Conservation (phyloP, 1,140 invertebrate genomes). For the Cherax quadricarinatus region DNA sequence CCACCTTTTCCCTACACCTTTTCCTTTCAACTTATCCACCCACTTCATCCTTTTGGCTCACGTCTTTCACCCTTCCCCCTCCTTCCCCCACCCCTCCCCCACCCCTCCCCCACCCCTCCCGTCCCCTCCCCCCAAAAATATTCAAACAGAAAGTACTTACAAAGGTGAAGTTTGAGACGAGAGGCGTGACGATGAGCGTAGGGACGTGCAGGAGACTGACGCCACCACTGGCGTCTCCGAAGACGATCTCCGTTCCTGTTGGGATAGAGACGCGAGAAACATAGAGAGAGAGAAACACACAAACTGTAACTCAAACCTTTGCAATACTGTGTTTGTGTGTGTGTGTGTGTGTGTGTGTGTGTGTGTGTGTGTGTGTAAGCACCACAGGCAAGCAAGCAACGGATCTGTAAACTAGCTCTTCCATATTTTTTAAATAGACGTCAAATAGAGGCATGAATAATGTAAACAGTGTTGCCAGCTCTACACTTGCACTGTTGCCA, state of each 20-base stretch:
- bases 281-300: not conserved
- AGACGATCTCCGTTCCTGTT: slow-evolving; percentile 46
- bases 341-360: too few species aligned
- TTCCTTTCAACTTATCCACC: not conserved
- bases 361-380: too few species aligned
- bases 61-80: not conserved
- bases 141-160: not conserved
- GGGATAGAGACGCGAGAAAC: not conserved
- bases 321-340: too few species aligned
- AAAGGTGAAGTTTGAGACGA: slow-evolving; percentile 54
- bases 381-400: too few species aligned
- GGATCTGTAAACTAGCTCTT: too few species aligned
- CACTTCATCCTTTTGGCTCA: not conserved
- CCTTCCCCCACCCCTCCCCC: not conserved
- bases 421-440: too few species aligned
- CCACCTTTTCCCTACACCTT: not conserved
- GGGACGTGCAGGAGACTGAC: slow-evolving; percentile 38
- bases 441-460: too few species aligned
- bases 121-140: not conserved
- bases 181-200: slow-evolving; percentile 39
- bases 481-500: too few species aligned
- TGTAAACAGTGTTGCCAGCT: too few species aligned
- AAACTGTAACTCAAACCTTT: too few species aligned
- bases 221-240: slow-evolving; percentile 41
- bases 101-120: not conserved